Percentiles rank a stretch among this genome's conserved stretches.
Evolutionary conservation across 1,140 invertebrate genomes (phyloP).

Genomic region (Eufriesea mexicana): DNA sequence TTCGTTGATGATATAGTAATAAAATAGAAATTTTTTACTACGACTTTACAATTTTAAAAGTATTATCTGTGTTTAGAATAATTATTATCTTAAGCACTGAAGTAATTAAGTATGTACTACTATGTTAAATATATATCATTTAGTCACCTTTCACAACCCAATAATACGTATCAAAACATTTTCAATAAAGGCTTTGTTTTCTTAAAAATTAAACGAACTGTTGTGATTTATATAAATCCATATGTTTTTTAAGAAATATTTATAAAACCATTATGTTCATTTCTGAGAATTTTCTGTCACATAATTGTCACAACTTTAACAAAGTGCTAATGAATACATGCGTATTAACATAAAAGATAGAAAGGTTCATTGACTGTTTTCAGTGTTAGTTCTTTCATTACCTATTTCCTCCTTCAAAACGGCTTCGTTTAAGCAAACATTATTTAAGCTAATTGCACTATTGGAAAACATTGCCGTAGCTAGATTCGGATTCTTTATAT

Average conservation of each 20-base stretch:
- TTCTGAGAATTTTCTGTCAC: not conserved
- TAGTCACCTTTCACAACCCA: too few relatives aligned
- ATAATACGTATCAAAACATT: too few relatives aligned
- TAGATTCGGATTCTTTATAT: constrained; percentile 70
- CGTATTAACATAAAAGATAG: not conserved
- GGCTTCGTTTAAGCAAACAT: constrained; percentile 89
- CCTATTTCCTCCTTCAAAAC: constrained; percentile 72
- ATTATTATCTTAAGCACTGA: not conserved
- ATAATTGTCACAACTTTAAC: not conserved
- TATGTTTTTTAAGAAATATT: not conserved
- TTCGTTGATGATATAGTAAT: not conserved
- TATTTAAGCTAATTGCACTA: constrained; percentile 93
- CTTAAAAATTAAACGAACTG: too few relatives aligned
- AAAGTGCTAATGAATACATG: not conserved
- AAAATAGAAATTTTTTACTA: constrained; percentile 11
- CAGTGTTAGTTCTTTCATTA: not conserved
- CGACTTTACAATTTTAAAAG: not conserved
- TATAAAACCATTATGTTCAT: not conserved
- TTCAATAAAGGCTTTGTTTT: too few relatives aligned
- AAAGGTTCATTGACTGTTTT: not conserved
- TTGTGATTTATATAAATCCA: not conserved
- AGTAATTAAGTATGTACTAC: not conserved
- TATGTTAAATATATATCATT: not conserved
- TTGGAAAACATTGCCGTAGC: constrained; percentile 93
- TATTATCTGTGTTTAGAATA: not conserved